Evolutionary conservation across 2,888 invertebrate species (phyloP).

Genomic region (Zygogramma bicolorata): DNA sequence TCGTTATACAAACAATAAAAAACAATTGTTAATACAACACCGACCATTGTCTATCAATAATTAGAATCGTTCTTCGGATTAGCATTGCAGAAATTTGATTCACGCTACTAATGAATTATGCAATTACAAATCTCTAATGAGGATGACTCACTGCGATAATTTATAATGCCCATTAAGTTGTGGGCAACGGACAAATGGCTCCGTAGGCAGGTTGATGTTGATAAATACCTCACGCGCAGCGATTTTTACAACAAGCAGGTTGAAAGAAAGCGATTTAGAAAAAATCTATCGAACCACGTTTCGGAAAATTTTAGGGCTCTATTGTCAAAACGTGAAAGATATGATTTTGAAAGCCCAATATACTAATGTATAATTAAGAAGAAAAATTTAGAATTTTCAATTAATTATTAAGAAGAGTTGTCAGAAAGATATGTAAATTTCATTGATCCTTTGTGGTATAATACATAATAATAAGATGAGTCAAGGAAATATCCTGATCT

Average conservation of each 20-base stretch:
- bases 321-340: no score
- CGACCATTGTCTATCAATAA: conserved; percentile 16
- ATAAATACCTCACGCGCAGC: neutral
- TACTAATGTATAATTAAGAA: no score
- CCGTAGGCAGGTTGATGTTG: conserved; percentile 28
- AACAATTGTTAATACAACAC: conserved; percentile 17
- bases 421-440: no score
- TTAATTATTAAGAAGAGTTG: no score
- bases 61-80: conserved; percentile 17
- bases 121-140: conserved; percentile 22
- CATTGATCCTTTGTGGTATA: no score
- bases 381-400: no score
- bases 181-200: conserved; percentile 12
- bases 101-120: conserved; percentile 27
- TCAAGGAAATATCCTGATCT: no score
- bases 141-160: conserved; percentile 24
- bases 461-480: no score
- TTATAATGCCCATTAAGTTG: conserved; percentile 15
- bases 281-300: neutral
- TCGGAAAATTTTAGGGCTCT: neutral
- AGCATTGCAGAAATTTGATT: conserved; percentile 23
- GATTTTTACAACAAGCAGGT: conserved; percentile 18
- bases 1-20: conserved; percentile 3
- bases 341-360: no score
- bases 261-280: neutral